A percentile compares a stretch with the other conserved stretches of the same genome.
These are phyloP conservation scores for Sciurus carolinensis DNA, from an alignment of 2,797 vertebrate species.

Conservation along the genomic window DNA sequence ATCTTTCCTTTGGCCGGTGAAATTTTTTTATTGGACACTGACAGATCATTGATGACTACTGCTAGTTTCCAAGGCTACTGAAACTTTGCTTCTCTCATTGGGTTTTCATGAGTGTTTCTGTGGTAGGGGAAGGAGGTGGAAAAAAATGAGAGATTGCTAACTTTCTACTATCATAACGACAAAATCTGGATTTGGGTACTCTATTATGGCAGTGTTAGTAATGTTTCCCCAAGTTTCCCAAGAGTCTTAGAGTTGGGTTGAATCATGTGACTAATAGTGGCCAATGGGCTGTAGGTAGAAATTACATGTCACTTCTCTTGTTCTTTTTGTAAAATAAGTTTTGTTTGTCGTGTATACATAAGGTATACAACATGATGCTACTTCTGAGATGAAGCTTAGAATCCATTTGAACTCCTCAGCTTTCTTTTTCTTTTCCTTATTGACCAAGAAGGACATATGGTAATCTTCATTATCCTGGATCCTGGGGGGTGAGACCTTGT, in stretches of 20 bases:
- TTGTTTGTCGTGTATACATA: neutral
- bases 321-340: no score
- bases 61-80: neutral
- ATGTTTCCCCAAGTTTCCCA: neutral
- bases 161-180: neutral
- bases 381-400: slow-evolving; percentile 16
- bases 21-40: neutral
- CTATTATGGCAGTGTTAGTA: neutral
- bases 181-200: neutral
- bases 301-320: neutral
- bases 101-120: neutral
- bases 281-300: neutral
- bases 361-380: neutral
- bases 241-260: neutral
- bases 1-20: neutral
- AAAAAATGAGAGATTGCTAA: neutral
- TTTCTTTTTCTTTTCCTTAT: neutral
- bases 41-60: neutral
- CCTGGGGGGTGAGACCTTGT: neutral
- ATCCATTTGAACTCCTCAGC: neutral
- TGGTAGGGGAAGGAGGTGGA: neutral
- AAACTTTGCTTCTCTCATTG: neutral
- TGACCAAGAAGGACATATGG: neutral
- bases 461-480: neutral
- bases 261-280: neutral